Conservation (phyloP, 2,888 invertebrate genomes). For the Noctua pronuba region DNA sequence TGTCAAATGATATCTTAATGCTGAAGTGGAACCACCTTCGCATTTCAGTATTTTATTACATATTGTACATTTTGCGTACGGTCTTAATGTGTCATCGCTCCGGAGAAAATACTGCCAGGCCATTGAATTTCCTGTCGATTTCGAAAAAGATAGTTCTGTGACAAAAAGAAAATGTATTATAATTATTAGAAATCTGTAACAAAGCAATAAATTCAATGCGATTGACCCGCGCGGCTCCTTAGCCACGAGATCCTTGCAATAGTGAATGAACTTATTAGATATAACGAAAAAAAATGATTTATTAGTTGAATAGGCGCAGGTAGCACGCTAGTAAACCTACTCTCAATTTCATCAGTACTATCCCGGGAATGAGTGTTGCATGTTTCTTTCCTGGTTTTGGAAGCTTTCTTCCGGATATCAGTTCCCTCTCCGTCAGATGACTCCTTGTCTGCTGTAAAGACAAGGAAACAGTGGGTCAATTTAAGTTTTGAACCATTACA, state of each 20-base stretch:
- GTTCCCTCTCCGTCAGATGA: conserved; percentile 11
- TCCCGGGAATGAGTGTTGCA: too few species aligned
- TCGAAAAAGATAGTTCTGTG: conserved; percentile 4
- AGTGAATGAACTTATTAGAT: background rate
- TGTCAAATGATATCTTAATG: conserved; percentile 24
- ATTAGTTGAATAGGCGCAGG: too few species aligned
- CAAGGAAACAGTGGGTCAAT: background rate
- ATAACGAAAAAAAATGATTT: too few species aligned
- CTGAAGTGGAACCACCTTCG: conserved; percentile 32
- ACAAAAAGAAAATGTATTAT: background rate
- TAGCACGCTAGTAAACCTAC: background rate
- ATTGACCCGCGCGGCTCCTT: background rate
- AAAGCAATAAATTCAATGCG: background rate
- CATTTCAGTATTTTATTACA: conserved; percentile 37
- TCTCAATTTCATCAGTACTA: background rate
- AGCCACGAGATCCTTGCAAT: background rate
- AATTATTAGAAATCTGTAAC: background rate
- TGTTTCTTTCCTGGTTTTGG: background rate
- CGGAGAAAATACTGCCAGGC: conserved; percentile 35
- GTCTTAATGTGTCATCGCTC: conserved; percentile 18
- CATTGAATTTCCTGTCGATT: background rate
- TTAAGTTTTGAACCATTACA: too few species aligned
- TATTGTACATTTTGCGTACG: conserved; percentile 31
- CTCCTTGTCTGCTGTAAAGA: conserved; percentile 7
- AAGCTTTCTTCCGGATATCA: background rate